Evolutionary conservation across 2,888 invertebrate genomes (phyloP), one percentile per base, ranked within the genome.

Genomic region (Ischnus inquisitorius): DNA sequence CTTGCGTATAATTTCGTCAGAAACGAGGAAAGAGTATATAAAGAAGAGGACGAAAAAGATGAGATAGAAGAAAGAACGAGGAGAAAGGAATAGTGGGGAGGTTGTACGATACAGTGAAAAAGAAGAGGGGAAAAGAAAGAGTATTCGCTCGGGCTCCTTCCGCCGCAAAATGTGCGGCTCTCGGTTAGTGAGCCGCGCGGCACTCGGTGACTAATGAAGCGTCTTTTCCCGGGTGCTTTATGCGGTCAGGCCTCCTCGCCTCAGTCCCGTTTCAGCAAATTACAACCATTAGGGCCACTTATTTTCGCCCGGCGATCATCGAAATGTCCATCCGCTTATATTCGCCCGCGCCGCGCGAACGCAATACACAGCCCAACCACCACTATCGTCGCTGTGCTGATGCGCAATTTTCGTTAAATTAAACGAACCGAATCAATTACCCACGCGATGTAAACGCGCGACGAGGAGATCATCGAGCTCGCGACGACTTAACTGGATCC

Each of bases 371-470:
- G 3, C 54, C 5, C 51, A n/a, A n/a, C n/a, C 64, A 5, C 6
- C 64, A 6, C 41, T 39, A 1, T 16, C 60, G 2, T 12, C 34
- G 75, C 64, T 41, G 65, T 28, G 72, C 81, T 57, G 81, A 41
- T 76, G 88, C 87, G 90, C 90, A 92, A 92, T 92, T 92, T 92
- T 90, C 91, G 90, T 91, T 89, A 91, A 92, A 92, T 92, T 92
- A 92, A 92, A 91, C 92, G 92, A 87, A 86, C 90, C 90, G 90
- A 92, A 92, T 93, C 92, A 92, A 93, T 93, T 92, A 91, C 91
- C 82, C 72, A 82, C 74, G 85, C 86, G 82, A 83, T 74, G 82
- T 82, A 83, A 84, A 72, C 78, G 81, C 62, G 72, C 69, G 74
- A 71, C 77, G 72, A 75, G 83, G 82, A 83, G 51, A 69, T 6